Evolutionary conservation across 2,888 invertebrate species (phyloP), one percentile per base, ranked within the genome.

Genomic region (Zaprionus lineosus): DNA sequence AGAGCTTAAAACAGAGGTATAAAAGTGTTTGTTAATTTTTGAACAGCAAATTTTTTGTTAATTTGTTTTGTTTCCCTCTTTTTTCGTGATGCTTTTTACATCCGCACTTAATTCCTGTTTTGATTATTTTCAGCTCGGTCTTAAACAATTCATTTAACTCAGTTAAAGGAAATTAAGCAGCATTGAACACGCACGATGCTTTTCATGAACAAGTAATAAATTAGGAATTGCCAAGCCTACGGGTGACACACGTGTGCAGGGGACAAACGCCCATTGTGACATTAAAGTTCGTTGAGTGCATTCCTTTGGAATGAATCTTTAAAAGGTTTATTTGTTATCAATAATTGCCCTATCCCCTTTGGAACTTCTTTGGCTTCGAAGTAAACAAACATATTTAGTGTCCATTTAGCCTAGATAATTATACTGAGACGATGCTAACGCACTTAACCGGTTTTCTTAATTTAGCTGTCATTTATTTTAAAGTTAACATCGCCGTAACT

Each of bases 381-480:
- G n/a, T n/a, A n/a, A n/a, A n/a, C n/a, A n/a, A n/a, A n/a, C n/a
- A n/a, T n/a, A n/a, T n/a, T n/a, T n/a, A n/a, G 57, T 26, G 15
- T 14, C 28, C 4, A 12, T 29, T 36, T 16, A 43, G 24, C 1
- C 34, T 41, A 29, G 44, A 1, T 26, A 26, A 26, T 5, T 16
- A 29, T 40, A 43, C 8, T 11, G 19, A n/a, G 7, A 12, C 36
- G 34, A 9, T 29, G 12, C 1, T 4, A 24, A 62, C 44, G 48
- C 40, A 55, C 39, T 51, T 26, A 75, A 82, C 78, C 69, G 69
- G 73, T 78, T 77, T 57, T 11, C 5, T 6, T 19, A 16, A 14
- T 39, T 11, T 48, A 11, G 48, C 16, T 12, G 41, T 14, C 31
- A 67, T 59, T 61, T 37, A 15, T 50, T 58, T n/a, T n/a, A n/a